Evolutionary conservation across 2,113 vertebrate genomes (phyloP).

Genomic region (Lampris megalopsis): DNA sequence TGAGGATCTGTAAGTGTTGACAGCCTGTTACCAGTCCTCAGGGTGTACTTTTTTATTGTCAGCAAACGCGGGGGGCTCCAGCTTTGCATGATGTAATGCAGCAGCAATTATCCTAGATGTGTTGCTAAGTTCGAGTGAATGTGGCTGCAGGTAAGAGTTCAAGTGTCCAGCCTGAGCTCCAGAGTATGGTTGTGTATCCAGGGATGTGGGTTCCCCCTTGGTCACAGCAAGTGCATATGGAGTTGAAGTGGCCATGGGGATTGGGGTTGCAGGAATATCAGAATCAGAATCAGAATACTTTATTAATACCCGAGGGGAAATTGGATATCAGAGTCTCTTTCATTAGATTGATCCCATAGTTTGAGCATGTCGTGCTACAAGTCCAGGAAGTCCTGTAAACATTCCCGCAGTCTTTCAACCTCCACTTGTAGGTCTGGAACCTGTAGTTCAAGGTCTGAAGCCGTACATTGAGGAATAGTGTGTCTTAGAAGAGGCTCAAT

Average conservation of each 20-base stretch:
- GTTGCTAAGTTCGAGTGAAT: not conserved
- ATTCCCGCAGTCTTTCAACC: not conserved
- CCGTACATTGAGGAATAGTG: too few species aligned
- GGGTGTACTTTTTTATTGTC: not conserved
- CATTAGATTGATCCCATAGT: not conserved
- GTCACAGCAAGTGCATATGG: not conserved
- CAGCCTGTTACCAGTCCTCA: constrained; percentile 5
- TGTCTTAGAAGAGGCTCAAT: too few species aligned
- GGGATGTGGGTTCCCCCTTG: not conserved
- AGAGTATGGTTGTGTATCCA: not conserved
- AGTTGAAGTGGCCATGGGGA: not conserved
- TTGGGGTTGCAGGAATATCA: not conserved
- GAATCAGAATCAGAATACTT: too few species aligned
- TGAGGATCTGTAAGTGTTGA: constrained; percentile 8
- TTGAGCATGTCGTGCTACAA: not conserved
- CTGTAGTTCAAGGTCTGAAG: too few species aligned
- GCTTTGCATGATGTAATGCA: constrained; percentile 3
- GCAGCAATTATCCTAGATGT: constrained; percentile 9
- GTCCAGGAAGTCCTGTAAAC: not conserved
- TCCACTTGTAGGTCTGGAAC: too few species aligned
- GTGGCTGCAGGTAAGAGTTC: not conserved
- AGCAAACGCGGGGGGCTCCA: not conserved
- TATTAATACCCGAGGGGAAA: too few species aligned
- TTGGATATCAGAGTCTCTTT: not conserved
- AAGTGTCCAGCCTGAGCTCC: not conserved